phyloP scores from a whole-genome alignment of 1,140 invertebrate species.

The Wasmannia auropunctata region DNA sequence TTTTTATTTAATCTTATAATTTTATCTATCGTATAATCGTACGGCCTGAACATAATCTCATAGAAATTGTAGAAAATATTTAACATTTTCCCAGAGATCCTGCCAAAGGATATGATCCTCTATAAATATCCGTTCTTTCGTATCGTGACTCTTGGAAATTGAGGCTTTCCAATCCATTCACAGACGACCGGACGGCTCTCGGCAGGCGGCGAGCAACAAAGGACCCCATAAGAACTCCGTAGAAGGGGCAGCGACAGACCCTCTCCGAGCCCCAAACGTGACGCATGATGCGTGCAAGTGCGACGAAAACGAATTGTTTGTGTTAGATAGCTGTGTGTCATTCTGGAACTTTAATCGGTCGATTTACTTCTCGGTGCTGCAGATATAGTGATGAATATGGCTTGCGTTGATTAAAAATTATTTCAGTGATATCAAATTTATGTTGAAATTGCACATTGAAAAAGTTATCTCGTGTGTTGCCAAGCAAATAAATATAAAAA shows the following conservation, averaged over 20 bases:
- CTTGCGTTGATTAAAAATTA: not conserved
- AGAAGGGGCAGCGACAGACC: conserved; percentile 45
- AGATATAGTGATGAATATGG: not conserved
- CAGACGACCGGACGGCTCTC: conserved; percentile 31
- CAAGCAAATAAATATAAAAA: not conserved
- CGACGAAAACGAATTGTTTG: conserved; percentile 36
- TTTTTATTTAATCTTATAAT: not conserved
- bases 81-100: not conserved
- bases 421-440: not conserved
- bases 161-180: conserved; percentile 26
- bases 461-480: no score
- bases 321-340: not conserved
- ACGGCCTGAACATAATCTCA: not conserved
- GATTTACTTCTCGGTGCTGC: not conserved
- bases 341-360: not conserved
- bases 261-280: conserved; percentile 23
- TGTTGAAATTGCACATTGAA: not conserved
- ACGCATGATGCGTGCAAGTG: conserved; percentile 21
- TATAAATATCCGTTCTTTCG: not conserved
- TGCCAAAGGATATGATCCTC: not conserved
- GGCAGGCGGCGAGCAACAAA: conserved; percentile 42
- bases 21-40: not conserved
- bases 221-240: conserved; percentile 39
- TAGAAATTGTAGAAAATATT: not conserved
- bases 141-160: conserved; percentile 44